phyloP scores from a whole-genome alignment of 2,888 invertebrate species.

The Mystacides longicornis region DNA sequence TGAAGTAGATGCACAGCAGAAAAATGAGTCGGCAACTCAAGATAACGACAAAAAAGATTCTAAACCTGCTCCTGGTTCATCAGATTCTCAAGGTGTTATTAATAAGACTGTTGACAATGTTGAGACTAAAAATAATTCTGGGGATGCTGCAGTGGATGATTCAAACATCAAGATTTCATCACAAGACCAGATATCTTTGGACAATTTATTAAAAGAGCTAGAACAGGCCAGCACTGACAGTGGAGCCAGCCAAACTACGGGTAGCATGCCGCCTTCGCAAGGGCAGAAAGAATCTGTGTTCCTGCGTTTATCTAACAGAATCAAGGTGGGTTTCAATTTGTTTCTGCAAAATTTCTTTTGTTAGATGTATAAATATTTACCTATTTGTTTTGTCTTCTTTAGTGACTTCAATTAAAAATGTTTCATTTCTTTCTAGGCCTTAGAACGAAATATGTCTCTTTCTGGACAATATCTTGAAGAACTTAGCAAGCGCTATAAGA shows the following conservation, averaged over 20 bases:
- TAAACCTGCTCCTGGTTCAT: background rate
- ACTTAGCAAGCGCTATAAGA: slow-evolving; percentile 88
- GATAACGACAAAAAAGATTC: slow-evolving; percentile 3
- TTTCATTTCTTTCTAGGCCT: slow-evolving; percentile 50
- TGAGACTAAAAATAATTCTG: background rate
- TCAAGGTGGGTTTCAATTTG: slow-evolving; percentile 60
- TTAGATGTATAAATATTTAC: background rate
- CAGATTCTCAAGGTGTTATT: background rate
- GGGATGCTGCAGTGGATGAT: slow-evolving; percentile 10
- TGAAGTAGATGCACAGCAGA: background rate
- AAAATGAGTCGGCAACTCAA: slow-evolving; percentile 3
- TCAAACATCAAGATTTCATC: slow-evolving; percentile 29
- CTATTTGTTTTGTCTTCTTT: background rate
- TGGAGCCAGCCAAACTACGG: slow-evolving; percentile 34
- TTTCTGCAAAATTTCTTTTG: background rate
- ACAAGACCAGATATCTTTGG: slow-evolving; percentile 41
- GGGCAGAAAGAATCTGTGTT: slow-evolving; percentile 85
- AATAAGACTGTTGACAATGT: slow-evolving; percentile 5
- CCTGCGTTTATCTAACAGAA: slow-evolving; percentile 87
- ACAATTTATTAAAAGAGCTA: slow-evolving; percentile 48
- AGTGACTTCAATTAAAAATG: no score
- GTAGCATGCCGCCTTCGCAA: slow-evolving; percentile 36
- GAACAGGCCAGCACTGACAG: slow-evolving; percentile 47
- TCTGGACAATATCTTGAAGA: slow-evolving; percentile 96
- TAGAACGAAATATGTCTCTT: slow-evolving; percentile 95